Evolutionary conservation across 1,140 invertebrate species (phyloP).

Genomic region (Tetramorium parvispinum): DNA sequence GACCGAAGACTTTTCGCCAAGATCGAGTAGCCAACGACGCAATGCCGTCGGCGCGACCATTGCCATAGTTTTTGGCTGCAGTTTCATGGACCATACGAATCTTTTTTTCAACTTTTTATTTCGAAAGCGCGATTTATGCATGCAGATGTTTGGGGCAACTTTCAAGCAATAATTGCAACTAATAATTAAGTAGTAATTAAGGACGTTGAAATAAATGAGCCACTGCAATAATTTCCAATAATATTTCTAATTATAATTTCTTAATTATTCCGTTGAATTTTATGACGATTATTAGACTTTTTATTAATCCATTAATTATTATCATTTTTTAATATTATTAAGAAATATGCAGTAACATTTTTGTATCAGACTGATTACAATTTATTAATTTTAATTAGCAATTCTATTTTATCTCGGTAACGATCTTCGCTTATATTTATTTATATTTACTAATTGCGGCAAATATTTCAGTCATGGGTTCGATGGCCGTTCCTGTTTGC

Average conservation of each 20-base stretch:
- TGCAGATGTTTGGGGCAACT: not conserved
- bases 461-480: constrained; percentile 86
- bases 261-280: not conserved
- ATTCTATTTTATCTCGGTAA: not conserved
- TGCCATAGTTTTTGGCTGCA: not conserved
- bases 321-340: not conserved
- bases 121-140: not conserved
- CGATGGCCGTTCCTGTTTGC: constrained; percentile 86
- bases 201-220: not conserved
- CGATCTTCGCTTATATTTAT: not conserved
- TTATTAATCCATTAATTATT: not conserved
- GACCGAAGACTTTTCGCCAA: constrained; percentile 25
- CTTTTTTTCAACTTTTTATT: not conserved
- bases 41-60: not conserved
- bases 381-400: constrained; percentile 8
- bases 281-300: not conserved
- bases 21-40: constrained; percentile 54
- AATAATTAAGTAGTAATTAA: not conserved
- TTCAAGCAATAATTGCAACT: not conserved
- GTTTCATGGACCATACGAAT: not conserved
- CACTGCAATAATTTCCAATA: not conserved
- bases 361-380: not conserved
- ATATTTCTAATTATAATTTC: not conserved
- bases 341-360: not conserved
- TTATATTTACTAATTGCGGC: not conserved